Evolutionary conservation across 2,888 invertebrate species (phyloP), one percentile per base, ranked within the genome.

Genomic region (Microdon myrmicae): DNA sequence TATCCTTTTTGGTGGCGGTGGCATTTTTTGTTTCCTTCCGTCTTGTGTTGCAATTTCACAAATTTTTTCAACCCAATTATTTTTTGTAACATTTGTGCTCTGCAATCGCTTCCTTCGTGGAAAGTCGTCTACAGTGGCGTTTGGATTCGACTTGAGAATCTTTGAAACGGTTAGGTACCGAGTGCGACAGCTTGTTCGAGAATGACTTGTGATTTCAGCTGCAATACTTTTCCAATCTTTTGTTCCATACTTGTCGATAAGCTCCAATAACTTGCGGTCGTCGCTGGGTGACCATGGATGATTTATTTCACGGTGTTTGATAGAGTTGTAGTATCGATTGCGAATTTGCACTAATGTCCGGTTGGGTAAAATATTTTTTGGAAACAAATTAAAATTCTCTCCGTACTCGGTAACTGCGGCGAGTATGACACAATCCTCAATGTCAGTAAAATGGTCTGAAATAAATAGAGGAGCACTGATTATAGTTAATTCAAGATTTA

Each of bases 361-460:
- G 13, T 86, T 83, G 0, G 87, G 86, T 60, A 90, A 80, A 45
- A 84, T 82, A 5, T 81, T 74, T 0, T 81, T 74, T 13, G 87
- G 83, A 69, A 85, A 84, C 68, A 81, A 83, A n/a, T 72, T 70
- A 70, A 84, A 90, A 70, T 87, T 82, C 0, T 73, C 73, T 0
- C 89, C 89, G 75, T 85, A 88, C 67, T 84, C 83, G 28, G 83
- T 78, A 0, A 85, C 80, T 53, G 86, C 85, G 5, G 86, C 82
- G n/a, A 86, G 72, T 13, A 91, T 77, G 1, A 86, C 81, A 6
- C 84, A 75, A 74, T 90, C 89, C 76, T 91, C 90, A 49, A 85
- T 85, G 1, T 81, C 75, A 0, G 86, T 82, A 72, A 90, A 91
- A 60, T 70, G 69, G 4, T 44, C 79, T 79, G n/a, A 16, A 56